These are phyloP conservation scores for Tricholaema leucomelas DNA, from an alignment of 2,113 vertebrate species.

Conservation along the genomic window DNA sequence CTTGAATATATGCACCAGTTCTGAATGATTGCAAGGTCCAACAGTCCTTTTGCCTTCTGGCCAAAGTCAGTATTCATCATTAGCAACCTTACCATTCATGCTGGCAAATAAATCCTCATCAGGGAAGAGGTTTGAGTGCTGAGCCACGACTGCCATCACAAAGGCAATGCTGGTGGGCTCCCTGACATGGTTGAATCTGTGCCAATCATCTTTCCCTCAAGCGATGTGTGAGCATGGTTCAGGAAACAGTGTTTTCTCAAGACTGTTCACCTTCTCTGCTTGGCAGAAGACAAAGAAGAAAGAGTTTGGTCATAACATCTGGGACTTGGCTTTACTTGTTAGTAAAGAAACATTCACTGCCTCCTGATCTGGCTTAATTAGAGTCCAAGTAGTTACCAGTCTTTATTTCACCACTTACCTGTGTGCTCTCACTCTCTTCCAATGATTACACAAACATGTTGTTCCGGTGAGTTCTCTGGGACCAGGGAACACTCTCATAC, in stretches of 20 bases:
- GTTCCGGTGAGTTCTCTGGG: no score
- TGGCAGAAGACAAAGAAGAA: neutral
- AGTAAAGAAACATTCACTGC: neutral
- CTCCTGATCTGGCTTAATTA: neutral
- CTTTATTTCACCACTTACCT: neutral
- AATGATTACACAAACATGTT: neutral
- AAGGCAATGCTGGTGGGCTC: neutral
- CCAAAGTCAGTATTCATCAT: neutral
- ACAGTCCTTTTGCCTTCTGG: neutral
- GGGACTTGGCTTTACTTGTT: neutral
- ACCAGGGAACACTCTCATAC: no score
- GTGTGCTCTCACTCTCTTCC: neutral
- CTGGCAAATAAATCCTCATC: neutral
- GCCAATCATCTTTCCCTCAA: neutral
- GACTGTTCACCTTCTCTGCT: neutral
- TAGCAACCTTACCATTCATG: neutral
- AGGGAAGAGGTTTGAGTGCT: neutral
- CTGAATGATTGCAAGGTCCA: neutral
- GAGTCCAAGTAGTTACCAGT: accelerated
- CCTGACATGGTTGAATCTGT: neutral
- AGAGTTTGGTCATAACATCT: neutral
- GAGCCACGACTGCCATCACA: neutral
- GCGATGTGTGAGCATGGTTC: neutral
- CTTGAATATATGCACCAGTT: neutral
- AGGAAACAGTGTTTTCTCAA: neutral